Evolutionary conservation across 92 coral and sea anemone species (phyloP).

Genomic region (Pocillopora meandrina): DNA sequence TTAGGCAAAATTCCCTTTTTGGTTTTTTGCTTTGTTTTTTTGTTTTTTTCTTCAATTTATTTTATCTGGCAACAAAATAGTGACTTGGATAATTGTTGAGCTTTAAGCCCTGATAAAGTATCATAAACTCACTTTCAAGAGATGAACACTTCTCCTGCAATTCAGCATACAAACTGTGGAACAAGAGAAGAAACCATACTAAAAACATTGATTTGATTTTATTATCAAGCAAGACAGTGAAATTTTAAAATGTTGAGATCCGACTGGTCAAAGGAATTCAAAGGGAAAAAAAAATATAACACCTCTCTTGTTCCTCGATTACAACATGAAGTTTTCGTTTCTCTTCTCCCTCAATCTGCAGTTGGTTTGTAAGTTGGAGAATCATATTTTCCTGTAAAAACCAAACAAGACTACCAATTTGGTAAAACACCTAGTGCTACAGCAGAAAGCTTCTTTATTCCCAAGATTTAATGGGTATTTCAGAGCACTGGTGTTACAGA

Average conservation of each 20-base stretch:
- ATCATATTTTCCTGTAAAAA: conserved; percentile 74
- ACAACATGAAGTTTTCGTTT: conserved; percentile 71
- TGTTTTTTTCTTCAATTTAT: too few species aligned
- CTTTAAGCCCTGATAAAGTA: not conserved
- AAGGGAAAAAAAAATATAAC: not conserved
- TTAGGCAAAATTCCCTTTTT: not conserved
- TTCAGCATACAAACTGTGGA: conserved; percentile 80
- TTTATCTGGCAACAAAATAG: too few species aligned
- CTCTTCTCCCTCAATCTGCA: conserved; percentile 80
- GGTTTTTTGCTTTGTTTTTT: too few species aligned
- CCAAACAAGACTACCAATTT: not conserved
- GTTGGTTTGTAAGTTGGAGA: conserved; percentile 69
- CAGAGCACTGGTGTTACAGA: too few species aligned
- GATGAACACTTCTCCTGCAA: conserved; percentile 88
- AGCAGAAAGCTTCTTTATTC: too few species aligned
- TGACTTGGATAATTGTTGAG: not conserved
- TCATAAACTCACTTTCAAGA: conserved; percentile 70
- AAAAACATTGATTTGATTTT: not conserved
- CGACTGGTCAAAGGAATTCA: not conserved
- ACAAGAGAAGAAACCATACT: not conserved
- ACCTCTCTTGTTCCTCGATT: conserved; percentile 91
- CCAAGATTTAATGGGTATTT: too few species aligned
- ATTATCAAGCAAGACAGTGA: not conserved
- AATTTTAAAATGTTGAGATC: not conserved
- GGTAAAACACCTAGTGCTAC: too few species aligned